Evolutionary conservation across 2,888 invertebrate genomes (phyloP).

Genomic region (Eudasyphora cyanicolor): DNA sequence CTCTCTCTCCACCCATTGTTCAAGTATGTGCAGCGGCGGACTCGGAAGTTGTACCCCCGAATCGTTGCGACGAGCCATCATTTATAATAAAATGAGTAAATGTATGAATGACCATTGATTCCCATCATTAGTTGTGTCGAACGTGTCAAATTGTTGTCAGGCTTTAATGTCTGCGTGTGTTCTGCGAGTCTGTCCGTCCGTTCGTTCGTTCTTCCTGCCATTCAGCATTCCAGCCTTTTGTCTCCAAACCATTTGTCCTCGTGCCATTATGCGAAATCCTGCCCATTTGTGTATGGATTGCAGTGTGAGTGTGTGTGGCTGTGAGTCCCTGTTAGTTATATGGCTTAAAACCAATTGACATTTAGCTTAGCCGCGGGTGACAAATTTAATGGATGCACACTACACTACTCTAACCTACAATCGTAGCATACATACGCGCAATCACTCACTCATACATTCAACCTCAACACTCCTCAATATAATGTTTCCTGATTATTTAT

Average conservation of each 20-base stretch:
- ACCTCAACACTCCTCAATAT: constrained; percentile 61
- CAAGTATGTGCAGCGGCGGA: constrained; percentile 36
- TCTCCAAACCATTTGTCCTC: background rate
- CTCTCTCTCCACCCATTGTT: too few relatives aligned
- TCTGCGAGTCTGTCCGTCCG: background rate
- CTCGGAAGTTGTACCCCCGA: constrained; percentile 75
- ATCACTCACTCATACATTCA: background rate
- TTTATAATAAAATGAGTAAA: constrained; percentile 62
- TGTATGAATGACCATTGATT: constrained; percentile 73
- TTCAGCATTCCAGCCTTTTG: background rate
- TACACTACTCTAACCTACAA: constrained; percentile 49
- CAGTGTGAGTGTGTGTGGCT: too few relatives aligned
- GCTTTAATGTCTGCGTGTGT: constrained; percentile 61
- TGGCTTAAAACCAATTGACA: constrained; percentile 71
- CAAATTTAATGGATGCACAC: constrained; percentile 76
- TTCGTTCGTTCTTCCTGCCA: background rate
- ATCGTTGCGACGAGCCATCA: constrained; percentile 51
- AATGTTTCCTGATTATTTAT: constrained; percentile 58
- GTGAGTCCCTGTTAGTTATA: constrained; percentile 36
- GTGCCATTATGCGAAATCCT: background rate
- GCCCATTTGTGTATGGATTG: background rate
- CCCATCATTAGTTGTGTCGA: constrained; percentile 78
- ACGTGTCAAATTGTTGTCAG: constrained; percentile 77
- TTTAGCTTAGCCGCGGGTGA: constrained; percentile 79
- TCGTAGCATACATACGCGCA: background rate